Base-by-base conservation (phyloP, 2,888 invertebrate species). In the Tuta absoluta region DNA sequence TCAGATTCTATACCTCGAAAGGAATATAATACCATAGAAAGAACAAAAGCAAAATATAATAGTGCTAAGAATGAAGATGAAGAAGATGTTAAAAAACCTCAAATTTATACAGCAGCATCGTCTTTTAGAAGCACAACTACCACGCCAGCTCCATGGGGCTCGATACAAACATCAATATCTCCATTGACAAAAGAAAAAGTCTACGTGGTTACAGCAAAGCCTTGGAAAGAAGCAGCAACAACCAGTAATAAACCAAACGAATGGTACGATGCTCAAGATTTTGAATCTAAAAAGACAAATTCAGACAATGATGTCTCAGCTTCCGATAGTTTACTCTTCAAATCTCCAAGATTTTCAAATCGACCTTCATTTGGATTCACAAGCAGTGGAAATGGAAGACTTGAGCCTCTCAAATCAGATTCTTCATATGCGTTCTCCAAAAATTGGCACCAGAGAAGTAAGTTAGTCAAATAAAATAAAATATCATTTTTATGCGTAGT, bases 121-220 rank as follows among this genome's bases (percentile, higher is more conserved):
- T 89, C 88, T 53, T 86, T 89, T 62, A 78, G 85, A 66, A 86
- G 77, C 19, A 79, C 80, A 2, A 89, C 85, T 0, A 90, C 89
- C 10, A 91, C 91, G 62, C 84, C 86, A 33, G 89, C 92, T 0
- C 89, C 91, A 1, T 96, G 96, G 96, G 94, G 94, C 49, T 90
- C 93, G 75, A 92, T 94, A 68, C 93, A 94, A 77, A 93, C 95
- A 0, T 94, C 95, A 19, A 94, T 95, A 77, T 95, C 95, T 12
- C 94, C 96, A n/a, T 85, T 94, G 65, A 95, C 95, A 4, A 95
- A 95, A 75, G 96, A 97, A 85, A 95, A 95, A 78, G 93, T 96
- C 0, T 96, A 96, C 72, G 95, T 97, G 0, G 96, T 97, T 0
- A 97, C 97, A 3, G 96, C 97, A 0, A 94, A 95, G 75, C 93